phyloP scores from a whole-genome alignment of 2,888 invertebrate genomes.

The Erynnis tages region DNA sequence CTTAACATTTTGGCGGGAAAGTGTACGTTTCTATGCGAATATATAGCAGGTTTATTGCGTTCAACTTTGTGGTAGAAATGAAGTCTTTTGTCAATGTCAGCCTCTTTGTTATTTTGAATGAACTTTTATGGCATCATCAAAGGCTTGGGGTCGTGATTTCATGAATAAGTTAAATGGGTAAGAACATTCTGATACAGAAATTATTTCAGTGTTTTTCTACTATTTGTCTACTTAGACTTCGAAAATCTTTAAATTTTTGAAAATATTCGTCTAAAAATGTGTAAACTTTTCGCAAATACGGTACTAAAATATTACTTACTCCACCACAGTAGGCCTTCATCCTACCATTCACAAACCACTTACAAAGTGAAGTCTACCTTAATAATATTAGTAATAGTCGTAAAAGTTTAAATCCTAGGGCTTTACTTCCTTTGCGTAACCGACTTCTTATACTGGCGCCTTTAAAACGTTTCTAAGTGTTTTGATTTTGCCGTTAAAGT shows the following conservation, averaged over 20 bases:
- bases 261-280: too few species aligned
- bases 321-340: neutral
- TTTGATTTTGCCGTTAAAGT: too few species aligned
- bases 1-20: constrained; percentile 25
- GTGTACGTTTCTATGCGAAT: constrained; percentile 17
- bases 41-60: constrained; percentile 19
- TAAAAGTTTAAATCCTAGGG: constrained; percentile 19
- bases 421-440: constrained; percentile 10
- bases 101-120: neutral
- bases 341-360: constrained; percentile 9
- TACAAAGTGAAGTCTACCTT: constrained; percentile 1
- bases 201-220: too few species aligned
- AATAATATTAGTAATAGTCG: constrained; percentile 18
- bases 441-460: neutral
- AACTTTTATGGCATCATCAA: neutral
- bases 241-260: too few species aligned
- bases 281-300: too few species aligned
- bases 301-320: too few species aligned
- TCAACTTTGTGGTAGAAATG: constrained; percentile 13
- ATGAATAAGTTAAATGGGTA: too few species aligned
- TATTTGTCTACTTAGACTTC: too few species aligned
- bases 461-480: neutral
- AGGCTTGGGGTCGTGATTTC: too few species aligned
- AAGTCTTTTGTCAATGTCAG: constrained; percentile 3
- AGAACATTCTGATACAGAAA: too few species aligned